Base-by-base conservation (phyloP, 2,797 vertebrate species). In the Cetoscarus ocellatus region DNA sequence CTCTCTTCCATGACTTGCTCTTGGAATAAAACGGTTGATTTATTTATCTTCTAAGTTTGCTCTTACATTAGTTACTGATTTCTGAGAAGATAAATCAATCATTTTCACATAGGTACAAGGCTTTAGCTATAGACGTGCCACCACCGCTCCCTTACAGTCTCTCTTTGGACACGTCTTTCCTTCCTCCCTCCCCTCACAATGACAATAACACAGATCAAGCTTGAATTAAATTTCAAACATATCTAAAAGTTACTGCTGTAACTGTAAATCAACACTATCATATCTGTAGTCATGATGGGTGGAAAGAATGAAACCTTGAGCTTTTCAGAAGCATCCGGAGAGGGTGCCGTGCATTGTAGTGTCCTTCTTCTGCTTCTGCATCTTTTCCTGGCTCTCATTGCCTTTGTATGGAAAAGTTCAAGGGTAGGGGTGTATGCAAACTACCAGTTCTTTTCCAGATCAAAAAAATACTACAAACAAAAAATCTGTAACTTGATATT, bases 41-140 rank as follows among this genome's bases (percentile, higher is more conserved):
- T 38, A 61, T 78, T 74, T 66, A 65, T 64, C 61, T 57, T 61
- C 8, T 53, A 44, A 49, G 53, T 39, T 44, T 36, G 18, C n/a
- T 57, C 10, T 40, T 15, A n/a, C 17, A 55, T 52, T 53, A 64
- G 35, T 19, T 61, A 4, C 53, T 48, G 52, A 63, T 47, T 69
- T 13, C 44, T 66, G 55, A 27, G 39, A 35, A 66, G 73, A 77
- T 50, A 64, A 64, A 61, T 73, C 34, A 75, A 83, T 53, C 67
- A 15, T 49, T 54, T 67, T 5, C 55, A 76, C 64, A 48, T 49
- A 57, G 70, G 61, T 10, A 14, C 66, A 47, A 36, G 67, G 62
- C 77, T 82, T 81, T 61, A 65, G 81, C 85, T 86, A 78, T 55
- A 56, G 62, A 80, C 62, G 67, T 80, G 76, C 68, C 72, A 49